These are phyloP conservation scores for Montipora efflorescens DNA, from an alignment of 64 coral and sea anemone species.

Conservation along the genomic window DNA sequence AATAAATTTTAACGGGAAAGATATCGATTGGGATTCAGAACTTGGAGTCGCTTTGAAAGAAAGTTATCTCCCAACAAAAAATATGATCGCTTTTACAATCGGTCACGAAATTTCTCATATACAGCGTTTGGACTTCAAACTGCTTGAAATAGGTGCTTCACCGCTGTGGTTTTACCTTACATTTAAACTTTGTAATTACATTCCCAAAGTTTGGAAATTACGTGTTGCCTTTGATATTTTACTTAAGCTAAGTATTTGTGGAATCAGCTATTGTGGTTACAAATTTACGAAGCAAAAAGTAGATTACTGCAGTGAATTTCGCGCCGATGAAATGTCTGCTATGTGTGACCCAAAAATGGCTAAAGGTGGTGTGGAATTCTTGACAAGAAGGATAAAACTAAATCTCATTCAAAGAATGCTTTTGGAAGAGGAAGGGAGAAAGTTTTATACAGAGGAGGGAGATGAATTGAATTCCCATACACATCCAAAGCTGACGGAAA, in stretches of 20 bases:
- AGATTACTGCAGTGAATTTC: slow-evolving; percentile 73
- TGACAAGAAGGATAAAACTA: slow-evolving; percentile 66
- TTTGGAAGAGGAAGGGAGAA: slow-evolving; percentile 66
- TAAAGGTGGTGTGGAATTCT: slow-evolving; percentile 80
- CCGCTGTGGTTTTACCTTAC: slow-evolving; percentile 85
- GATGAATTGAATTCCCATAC: slow-evolving; percentile 71
- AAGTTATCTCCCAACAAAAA: slow-evolving; percentile 70
- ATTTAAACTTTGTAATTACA: slow-evolving; percentile 60
- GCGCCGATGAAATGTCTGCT: slow-evolving; percentile 84
- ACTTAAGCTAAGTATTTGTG: slow-evolving; percentile 54
- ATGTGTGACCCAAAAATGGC: slow-evolving; percentile 68
- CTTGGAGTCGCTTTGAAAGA: slow-evolving; percentile 67
- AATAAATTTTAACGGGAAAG: slow-evolving; percentile 73
- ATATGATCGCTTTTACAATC: slow-evolving; percentile 86
- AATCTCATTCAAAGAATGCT: slow-evolving; percentile 71
- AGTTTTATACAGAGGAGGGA: slow-evolving; percentile 77
- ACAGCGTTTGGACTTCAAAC: slow-evolving; percentile 43
- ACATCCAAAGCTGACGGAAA: slow-evolving; percentile 89
- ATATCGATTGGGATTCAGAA: slow-evolving; percentile 77
- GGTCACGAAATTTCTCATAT: slow-evolving; percentile 93
- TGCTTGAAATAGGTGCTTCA: slow-evolving; percentile 48
- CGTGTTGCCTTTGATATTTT: slow-evolving; percentile 20
- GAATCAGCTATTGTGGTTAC: slow-evolving; percentile 55
- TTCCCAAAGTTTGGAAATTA: slow-evolving; percentile 43
- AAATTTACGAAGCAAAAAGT: slow-evolving; percentile 39